Base-by-base conservation (phyloP, 2,113 vertebrate species). In the Mastomys natalensis region DNA sequence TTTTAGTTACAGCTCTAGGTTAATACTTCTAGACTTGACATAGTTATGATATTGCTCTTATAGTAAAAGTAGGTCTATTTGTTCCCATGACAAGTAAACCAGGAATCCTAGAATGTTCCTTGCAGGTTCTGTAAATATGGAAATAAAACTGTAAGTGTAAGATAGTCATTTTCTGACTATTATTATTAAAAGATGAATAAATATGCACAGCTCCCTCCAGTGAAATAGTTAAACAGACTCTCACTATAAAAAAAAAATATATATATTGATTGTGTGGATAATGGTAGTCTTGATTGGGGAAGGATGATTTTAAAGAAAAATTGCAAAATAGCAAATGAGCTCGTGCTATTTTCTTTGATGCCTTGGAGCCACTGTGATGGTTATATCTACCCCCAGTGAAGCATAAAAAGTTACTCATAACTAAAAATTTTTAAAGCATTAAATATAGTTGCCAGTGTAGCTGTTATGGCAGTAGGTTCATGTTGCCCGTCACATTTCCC, bases 181-280 rank as follows among this genome's bases (percentile, higher is more conserved):
- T 89, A 15, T 90, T 91, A 37, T 87, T 84, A 29, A 13, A 90
- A 37, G 68, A 81, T 87, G 10, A 90, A 86, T 89, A 91, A 93
- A 84, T 15, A 58, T 76, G 40, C 8, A 9, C 12, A 73, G 43
- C 37, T 58, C 21, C 77, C 53, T 55, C n/a, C 73, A 91, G 2
- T 74, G 76, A 90, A 92, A 87, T 86, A 76, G 40, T 91, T 86
- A n/a, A 92, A 55, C 64, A 93, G 60, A 93, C 51, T 10, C 91
- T 95, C 90, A 78, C 48, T 94, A 31, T 58, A 13, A 43, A 97
- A 90, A 66, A 87, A 66, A 60, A 17, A 17, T 2, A n/a, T n/a
- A n/a, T n/a, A n/a, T n/a, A n/a, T 84, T 40, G 68, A 53, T 95
- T 43, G 51, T 74, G 48, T 92, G 29, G 48, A 19, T 86, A 85